Conservation (phyloP, 1,140 invertebrate species). For the Hycleus phaleratus region DNA sequence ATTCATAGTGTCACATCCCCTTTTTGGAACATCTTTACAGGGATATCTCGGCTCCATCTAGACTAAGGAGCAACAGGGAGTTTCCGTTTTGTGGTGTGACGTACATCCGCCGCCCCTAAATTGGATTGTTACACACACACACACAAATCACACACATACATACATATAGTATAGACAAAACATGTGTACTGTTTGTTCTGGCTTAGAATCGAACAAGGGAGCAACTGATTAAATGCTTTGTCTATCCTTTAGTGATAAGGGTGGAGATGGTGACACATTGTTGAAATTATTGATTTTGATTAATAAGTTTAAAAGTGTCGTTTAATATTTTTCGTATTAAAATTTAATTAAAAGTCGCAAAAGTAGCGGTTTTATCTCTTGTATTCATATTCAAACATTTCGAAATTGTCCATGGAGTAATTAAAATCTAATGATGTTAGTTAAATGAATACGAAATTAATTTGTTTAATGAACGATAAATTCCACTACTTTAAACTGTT, state of each 20-base stretch:
- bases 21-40: background rate
- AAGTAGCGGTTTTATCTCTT: no score
- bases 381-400: no score
- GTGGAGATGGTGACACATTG: no score
- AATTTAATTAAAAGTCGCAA: no score
- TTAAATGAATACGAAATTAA: constrained; percentile 1
- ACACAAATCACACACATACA: no score
- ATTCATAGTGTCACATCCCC: constrained; percentile 3
- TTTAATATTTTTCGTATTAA: no score
- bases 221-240: constrained; percentile 7
- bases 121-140: constrained; percentile 1
- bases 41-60: constrained; percentile 4
- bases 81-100: constrained; percentile 7
- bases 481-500: constrained; percentile 1
- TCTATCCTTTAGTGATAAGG: background rate
- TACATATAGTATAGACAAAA: no score
- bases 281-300: no score
- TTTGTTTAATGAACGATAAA: background rate
- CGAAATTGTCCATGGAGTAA: no score
- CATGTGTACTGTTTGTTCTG: no score
- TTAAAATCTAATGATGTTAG: no score
- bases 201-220: background rate
- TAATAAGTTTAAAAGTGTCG: no score
- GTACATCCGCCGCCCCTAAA: constrained; percentile 4
- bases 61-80: constrained; percentile 7